Evolutionary conservation across 2,888 invertebrate species (phyloP).

Genomic region (Entomobrya multifasciata): DNA sequence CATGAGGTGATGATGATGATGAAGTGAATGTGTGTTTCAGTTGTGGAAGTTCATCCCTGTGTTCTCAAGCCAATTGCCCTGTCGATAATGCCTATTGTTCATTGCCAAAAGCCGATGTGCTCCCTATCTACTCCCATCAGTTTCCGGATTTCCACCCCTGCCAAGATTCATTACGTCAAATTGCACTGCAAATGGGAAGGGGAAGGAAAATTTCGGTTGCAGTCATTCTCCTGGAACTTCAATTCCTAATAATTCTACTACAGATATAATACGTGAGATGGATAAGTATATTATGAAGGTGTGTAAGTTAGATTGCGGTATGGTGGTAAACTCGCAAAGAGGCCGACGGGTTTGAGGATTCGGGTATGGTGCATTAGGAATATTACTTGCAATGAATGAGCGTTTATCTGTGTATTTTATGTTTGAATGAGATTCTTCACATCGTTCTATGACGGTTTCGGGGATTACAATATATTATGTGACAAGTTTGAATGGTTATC

Average conservation of each 20-base stretch:
- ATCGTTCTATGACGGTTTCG: conserved; percentile 39
- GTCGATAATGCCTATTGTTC: conserved; percentile 65
- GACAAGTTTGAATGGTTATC: conserved; percentile 28
- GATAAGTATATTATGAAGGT: too few relatives aligned
- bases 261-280: neutral
- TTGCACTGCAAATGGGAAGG: conserved; percentile 56
- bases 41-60: conserved; percentile 54
- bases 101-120: conserved; percentile 68
- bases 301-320: too few relatives aligned
- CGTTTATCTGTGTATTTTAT: too few relatives aligned
- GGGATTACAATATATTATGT: conserved; percentile 40
- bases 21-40: conserved; percentile 7
- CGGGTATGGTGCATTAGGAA: conserved; percentile 33
- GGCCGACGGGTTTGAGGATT: too few relatives aligned
- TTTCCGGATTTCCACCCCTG: conserved; percentile 68
- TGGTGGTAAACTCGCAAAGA: too few relatives aligned
- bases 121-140: conserved; percentile 63
- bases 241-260: conserved; percentile 22
- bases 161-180: conserved; percentile 69
- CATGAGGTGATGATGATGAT: too few relatives aligned
- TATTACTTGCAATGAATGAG: conserved; percentile 24
- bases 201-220: conserved; percentile 49
- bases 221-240: too few relatives aligned
- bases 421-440: conserved; percentile 22
- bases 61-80: conserved; percentile 62